Evolutionary conservation across 2,888 invertebrate species (phyloP).

Genomic region (Scotopteryx bipunctaria): DNA sequence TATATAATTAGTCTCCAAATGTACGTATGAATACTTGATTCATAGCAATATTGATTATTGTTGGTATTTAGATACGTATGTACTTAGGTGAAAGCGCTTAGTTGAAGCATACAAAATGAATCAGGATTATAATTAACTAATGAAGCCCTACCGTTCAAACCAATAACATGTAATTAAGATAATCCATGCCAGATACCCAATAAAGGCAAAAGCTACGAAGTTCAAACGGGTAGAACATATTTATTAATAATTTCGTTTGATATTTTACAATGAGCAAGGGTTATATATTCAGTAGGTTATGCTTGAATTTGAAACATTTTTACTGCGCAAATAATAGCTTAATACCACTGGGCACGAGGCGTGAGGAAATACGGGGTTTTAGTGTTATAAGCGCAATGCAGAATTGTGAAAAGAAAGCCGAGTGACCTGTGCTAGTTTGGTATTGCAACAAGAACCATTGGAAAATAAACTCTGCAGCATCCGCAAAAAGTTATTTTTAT

Average conservation of each 20-base stretch:
- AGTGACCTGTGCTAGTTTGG: neutral
- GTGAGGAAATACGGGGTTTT: constrained; percentile 16
- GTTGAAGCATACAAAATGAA: constrained; percentile 31
- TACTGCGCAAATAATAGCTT: constrained; percentile 11
- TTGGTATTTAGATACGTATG: neutral
- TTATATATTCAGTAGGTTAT: too few species aligned
- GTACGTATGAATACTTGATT: constrained; percentile 29
- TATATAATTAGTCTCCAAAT: constrained; percentile 33
- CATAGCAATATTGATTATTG: constrained; percentile 19
- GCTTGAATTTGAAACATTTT: too few species aligned
- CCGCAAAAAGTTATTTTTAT: neutral
- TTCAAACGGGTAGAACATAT: too few species aligned
- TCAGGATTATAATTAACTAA: constrained; percentile 32
- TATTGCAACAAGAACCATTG: neutral
- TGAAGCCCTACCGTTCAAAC: constrained; percentile 20
- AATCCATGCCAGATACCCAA: neutral
- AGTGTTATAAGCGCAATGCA: constrained; percentile 24
- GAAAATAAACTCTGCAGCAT: neutral
- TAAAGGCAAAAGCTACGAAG: too few species aligned
- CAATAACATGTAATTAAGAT: constrained; percentile 20
- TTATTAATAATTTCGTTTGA: too few species aligned
- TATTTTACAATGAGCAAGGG: too few species aligned
- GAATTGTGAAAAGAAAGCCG: constrained; percentile 9
- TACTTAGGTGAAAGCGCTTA: constrained; percentile 21
- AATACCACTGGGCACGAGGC: constrained; percentile 10